phyloP scores from a whole-genome alignment of 2,113 vertebrate genomes.

The Mustela lutreola region DNA sequence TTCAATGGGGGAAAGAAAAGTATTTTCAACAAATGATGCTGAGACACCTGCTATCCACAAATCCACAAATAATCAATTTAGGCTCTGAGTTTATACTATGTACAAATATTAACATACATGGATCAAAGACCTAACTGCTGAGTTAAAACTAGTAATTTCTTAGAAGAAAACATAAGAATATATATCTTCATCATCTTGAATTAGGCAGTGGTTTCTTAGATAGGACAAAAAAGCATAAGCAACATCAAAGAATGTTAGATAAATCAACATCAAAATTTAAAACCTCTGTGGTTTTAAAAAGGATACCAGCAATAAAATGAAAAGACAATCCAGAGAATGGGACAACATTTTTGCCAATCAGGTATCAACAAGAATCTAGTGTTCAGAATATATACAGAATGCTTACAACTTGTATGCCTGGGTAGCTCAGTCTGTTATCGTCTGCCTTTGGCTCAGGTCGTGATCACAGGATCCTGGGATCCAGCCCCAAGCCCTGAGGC shows the following conservation, averaged over 20 bases:
- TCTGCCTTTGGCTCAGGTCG: not conserved
- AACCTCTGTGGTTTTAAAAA: not conserved
- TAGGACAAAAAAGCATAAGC: too few relatives aligned
- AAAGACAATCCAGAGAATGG: not conserved
- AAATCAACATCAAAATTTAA: not conserved
- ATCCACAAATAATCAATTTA: not conserved
- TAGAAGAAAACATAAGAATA: too few relatives aligned
- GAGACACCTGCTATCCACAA: not conserved
- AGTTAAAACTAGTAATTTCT: too few relatives aligned
- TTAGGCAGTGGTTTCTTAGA: too few relatives aligned
- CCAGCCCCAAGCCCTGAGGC: not conserved
- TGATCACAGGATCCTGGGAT: not conserved
- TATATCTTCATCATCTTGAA: too few relatives aligned
- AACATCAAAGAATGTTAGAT: not conserved
- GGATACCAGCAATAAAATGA: not conserved
- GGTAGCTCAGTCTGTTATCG: not conserved
- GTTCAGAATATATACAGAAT: not conserved
- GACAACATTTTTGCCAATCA: conserved; percentile 9
- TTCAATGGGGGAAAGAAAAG: not conserved
- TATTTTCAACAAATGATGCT: not conserved
- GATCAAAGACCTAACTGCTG: not conserved
- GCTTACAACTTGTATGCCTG: not conserved
- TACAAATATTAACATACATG: not conserved
- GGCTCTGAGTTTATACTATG: not conserved
- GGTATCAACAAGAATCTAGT: not conserved